Evolutionary conservation across 2,888 invertebrate species (phyloP).

Genomic region (Hydroisotoma schaefferi): DNA sequence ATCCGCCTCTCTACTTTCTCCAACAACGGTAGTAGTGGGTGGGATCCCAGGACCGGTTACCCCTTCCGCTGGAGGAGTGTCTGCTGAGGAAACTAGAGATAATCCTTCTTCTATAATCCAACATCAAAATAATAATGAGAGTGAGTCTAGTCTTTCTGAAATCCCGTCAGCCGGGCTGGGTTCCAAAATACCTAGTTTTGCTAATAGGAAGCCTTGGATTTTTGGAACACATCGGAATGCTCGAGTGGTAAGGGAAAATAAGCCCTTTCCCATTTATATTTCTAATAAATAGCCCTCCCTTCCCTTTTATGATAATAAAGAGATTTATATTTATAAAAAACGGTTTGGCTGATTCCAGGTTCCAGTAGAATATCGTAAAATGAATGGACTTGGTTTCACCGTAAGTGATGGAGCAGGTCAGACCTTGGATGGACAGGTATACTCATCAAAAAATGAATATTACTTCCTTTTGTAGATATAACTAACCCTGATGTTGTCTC

Average conservation of each 20-base stretch:
- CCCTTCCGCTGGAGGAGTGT: constrained; percentile 5
- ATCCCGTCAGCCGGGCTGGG: constrained; percentile 16
- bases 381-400: constrained; percentile 55
- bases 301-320: background rate
- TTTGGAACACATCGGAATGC: constrained; percentile 59
- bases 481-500: too few species aligned
- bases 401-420: constrained; percentile 55
- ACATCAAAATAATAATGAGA: constrained; percentile 16
- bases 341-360: constrained; percentile 50
- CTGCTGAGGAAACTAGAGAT: too few species aligned
- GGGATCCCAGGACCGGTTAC: constrained; percentile 5
- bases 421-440: constrained; percentile 31
- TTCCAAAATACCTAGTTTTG: constrained; percentile 28
- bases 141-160: constrained; percentile 9
- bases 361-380: constrained; percentile 56
- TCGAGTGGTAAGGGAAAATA: constrained; percentile 55
- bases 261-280: background rate
- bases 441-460: background rate
- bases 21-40: background rate
- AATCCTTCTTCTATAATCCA: constrained; percentile 7
- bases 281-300: background rate
- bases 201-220: constrained; percentile 53
- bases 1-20: constrained; percentile 5
- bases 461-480: background rate
- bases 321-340: background rate